These are phyloP conservation scores for Bradypodion pumilum DNA, from an alignment of 2,797 vertebrate genomes.

Conservation along the genomic window DNA sequence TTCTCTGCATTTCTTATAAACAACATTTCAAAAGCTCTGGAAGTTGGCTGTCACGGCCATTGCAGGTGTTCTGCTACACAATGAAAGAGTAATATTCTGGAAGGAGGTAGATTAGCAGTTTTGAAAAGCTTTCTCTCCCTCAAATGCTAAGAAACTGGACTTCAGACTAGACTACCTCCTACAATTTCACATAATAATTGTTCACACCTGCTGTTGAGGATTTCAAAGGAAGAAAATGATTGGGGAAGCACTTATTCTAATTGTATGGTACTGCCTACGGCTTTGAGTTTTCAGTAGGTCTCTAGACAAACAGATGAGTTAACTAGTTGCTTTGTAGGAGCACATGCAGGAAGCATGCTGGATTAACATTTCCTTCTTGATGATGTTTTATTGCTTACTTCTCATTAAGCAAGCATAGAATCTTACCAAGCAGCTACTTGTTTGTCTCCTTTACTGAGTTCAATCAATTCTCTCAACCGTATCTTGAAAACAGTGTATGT, in stretches of 20 bases:
- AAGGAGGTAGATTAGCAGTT: neutral
- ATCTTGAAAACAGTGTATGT: neutral
- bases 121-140: neutral
- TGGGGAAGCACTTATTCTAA: neutral
- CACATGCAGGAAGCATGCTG: neutral
- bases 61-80: neutral
- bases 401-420: neutral
- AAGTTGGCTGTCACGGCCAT: neutral
- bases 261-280: too few species aligned
- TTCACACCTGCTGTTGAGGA: neutral
- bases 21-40: neutral
- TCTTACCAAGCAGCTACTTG: neutral
- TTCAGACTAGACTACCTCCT: neutral
- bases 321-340: neutral
- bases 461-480: neutral
- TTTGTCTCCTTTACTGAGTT: neutral
- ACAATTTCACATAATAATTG: neutral
- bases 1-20: slow-evolving; percentile 20
- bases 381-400: neutral
- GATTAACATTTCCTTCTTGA: neutral
- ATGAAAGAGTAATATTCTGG: neutral
- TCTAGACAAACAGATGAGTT: neutral
- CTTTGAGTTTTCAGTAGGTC: neutral
- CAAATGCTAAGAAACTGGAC: neutral
- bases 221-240: neutral